Evolutionary conservation across 2,888 invertebrate species (phyloP).

Genomic region (Scaptomyza reducta): DNA sequence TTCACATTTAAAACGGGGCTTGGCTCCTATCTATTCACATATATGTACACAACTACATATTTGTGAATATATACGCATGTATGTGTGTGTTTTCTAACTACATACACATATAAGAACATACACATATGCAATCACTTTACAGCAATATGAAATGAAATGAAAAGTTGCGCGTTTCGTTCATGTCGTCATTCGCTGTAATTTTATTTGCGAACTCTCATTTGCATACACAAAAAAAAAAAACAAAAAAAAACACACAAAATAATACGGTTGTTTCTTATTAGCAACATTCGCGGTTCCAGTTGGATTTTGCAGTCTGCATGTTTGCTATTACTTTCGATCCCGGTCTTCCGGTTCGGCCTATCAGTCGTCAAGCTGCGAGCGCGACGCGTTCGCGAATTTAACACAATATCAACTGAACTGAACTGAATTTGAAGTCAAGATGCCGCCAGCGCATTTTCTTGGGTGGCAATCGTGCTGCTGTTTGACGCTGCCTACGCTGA

Average conservation of each 20-base stretch:
- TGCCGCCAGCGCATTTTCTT: slow-evolving; percentile 71
- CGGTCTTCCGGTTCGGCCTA: slow-evolving; percentile 3
- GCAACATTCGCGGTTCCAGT: too few relatives aligned
- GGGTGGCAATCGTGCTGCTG: slow-evolving; percentile 60
- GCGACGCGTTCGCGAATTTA: slow-evolving; percentile 78
- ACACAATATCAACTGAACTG: slow-evolving; percentile 78
- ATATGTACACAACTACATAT: too few relatives aligned
- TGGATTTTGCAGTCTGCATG: slow-evolving; percentile 2
- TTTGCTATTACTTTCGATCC: not conserved
- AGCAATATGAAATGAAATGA: not conserved
- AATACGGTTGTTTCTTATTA: not conserved
- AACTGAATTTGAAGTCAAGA: slow-evolving; percentile 72
- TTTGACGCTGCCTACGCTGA: slow-evolving; percentile 17
- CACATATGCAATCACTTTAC: too few relatives aligned
- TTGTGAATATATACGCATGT: too few relatives aligned
- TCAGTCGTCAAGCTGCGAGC: slow-evolving; percentile 52
- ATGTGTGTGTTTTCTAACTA: too few relatives aligned
- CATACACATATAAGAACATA: too few relatives aligned
- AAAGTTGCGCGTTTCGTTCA: slow-evolving; percentile 10
- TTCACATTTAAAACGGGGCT: too few relatives aligned
- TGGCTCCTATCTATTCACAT: too few relatives aligned
- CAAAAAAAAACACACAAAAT: slow-evolving; percentile 5
- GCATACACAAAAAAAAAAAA: not conserved
- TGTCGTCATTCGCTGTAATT: slow-evolving; percentile 1
- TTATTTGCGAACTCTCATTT: not conserved